Percentiles rank a stretch among this genome's conserved stretches.
Evolutionary conservation across 2,797 vertebrate genomes (phyloP).

Genomic region (Alosa sapidissima): DNA sequence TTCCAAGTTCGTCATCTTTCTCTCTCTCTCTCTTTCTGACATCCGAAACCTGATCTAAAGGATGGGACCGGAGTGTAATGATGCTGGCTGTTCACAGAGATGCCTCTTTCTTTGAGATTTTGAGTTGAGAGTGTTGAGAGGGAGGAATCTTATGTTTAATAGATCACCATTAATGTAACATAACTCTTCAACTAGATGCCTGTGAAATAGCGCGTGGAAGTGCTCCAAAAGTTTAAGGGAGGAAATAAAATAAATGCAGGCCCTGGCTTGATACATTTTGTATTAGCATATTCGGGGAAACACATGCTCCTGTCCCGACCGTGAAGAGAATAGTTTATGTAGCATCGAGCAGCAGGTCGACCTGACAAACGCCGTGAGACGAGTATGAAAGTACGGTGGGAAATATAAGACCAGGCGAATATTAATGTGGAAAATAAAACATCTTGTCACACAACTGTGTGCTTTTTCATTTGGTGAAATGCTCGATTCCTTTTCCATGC

Average conservation of each 20-base stretch:
- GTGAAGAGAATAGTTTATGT: conserved; percentile 15
- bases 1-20: background rate
- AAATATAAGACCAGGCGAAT: conserved; percentile 28
- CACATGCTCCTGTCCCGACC: conserved; percentile 12
- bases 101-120: conserved; percentile 5
- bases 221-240: conserved; percentile 13
- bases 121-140: background rate
- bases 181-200: conserved; percentile 16
- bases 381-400: background rate
- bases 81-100: conserved; percentile 20
- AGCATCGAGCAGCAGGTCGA: background rate
- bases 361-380: background rate
- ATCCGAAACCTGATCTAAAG: conserved; percentile 11
- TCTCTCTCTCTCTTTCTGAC: conserved; percentile 35
- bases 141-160: conserved; percentile 24
- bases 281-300: conserved; percentile 5
- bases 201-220: conserved; percentile 5
- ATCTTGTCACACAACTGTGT: conserved; percentile 46
- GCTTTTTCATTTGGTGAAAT: conserved; percentile 48
- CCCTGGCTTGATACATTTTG: background rate
- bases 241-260: conserved; percentile 31
- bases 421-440: conserved; percentile 37
- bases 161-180: conserved; percentile 21
- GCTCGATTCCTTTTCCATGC: conserved; percentile 47
- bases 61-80: background rate